These are phyloP conservation scores for Crax fasciolata DNA, from an alignment of 2,797 vertebrate genomes.

Conservation along the genomic window DNA sequence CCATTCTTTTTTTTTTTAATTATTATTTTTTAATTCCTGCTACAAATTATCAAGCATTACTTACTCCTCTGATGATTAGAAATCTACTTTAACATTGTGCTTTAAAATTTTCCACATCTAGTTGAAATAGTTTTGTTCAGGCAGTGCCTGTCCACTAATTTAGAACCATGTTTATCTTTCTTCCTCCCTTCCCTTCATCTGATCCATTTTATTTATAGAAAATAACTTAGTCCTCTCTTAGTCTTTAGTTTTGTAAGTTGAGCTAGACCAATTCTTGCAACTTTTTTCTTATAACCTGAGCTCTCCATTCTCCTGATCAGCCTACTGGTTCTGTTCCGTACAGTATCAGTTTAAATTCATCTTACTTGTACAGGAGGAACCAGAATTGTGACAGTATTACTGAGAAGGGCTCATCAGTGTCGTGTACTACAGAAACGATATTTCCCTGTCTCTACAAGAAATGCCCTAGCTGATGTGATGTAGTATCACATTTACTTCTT, in stretches of 20 bases:
- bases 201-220: neutral
- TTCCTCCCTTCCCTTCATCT: neutral
- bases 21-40: neutral
- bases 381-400: neutral
- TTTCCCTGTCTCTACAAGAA: neutral
- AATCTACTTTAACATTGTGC: neutral
- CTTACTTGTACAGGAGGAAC: neutral
- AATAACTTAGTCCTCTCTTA: neutral
- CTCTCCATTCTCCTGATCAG: neutral
- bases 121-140: neutral
- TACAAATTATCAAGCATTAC: neutral
- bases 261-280: neutral
- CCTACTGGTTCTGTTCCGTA: neutral
- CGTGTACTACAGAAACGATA: neutral
- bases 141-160: neutral
- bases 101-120: neutral
- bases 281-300: neutral
- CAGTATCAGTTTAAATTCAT: neutral
- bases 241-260: neutral
- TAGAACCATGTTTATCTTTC: neutral
- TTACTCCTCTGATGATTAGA: neutral
- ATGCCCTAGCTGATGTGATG: neutral
- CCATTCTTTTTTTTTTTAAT: neutral
- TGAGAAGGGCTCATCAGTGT: constrained; percentile 23
- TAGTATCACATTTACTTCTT: constrained; percentile 9